Base-by-base conservation (phyloP, 2,888 invertebrate genomes). In the Eustalomyia histrio region DNA sequence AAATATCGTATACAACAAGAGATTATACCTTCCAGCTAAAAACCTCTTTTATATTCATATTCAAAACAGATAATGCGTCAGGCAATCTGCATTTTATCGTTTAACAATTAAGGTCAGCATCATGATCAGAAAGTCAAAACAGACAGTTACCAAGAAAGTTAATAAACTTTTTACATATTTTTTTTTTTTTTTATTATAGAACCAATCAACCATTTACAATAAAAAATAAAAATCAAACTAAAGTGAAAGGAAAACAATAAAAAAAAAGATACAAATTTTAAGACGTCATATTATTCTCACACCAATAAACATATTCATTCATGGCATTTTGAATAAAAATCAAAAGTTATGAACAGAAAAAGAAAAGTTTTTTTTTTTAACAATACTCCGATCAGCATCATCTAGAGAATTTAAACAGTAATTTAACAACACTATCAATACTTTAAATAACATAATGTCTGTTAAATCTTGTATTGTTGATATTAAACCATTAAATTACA, bases 201-300 rank as follows among this genome's bases (percentile, higher is more conserved):
- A 33, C 17, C 9, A 12, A 0, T 9, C 39, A 64, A 58, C 18
- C 35, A 52, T 65, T 72, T 53, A 29, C 33, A 60, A 73, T 14
- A 61, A 39, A 64, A 63, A n/a, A n/a, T n/a, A n/a, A n/a, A 35
- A 64, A 39, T 55, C 16, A 52, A 65, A 58, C 24, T 33, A 72
- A 78, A 78, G 76, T 74, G 68, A 79, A 75, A 64, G 74, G 74
- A 63, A 64, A 69, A 55, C 16, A 63, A 17, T 58, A 64, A 39
- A 57, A 4, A 55, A 35, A 24, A 12, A 47, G 5, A 47, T n/a
- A n/a, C n/a, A 47, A 29, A 39, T 1, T n/a, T 47, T n/a, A n/a
- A 47, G 43, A n/a, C n/a, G 43, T 47, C 43, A 47, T 47, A 39
- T 1, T 39, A 39, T 10, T 39, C 39, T 39, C 14, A 39, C 7